Conservation (phyloP, 2,113 vertebrate species). For the Labrus mixtus region DNA sequence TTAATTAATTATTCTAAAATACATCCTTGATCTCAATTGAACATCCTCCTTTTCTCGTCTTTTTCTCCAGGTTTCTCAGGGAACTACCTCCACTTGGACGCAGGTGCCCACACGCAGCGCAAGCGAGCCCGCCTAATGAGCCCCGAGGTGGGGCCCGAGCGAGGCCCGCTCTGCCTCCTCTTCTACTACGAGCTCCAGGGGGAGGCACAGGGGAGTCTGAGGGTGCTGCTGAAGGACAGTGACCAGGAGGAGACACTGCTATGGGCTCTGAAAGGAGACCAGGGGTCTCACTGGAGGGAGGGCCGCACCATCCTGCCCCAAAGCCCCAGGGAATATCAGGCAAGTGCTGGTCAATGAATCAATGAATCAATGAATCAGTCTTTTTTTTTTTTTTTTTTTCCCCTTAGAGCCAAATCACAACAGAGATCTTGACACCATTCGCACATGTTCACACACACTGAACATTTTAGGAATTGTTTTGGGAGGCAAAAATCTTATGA, state of each 20-base stretch:
- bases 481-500: too few species aligned
- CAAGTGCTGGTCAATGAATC: slow-evolving; percentile 39
- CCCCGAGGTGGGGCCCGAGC: slow-evolving; percentile 88
- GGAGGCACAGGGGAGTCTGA: slow-evolving; percentile 87
- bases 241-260: slow-evolving; percentile 91
- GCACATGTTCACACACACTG: too few species aligned
- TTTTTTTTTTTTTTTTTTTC: too few species aligned
- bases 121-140: slow-evolving; percentile 92
- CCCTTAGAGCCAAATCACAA: too few species aligned
- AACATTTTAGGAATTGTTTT: too few species aligned
- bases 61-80: slow-evolving; percentile 82
- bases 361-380: too few species aligned
- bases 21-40: not conserved
- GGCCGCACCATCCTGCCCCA: slow-evolving; percentile 93
- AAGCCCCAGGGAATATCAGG: slow-evolving; percentile 93
- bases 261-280: slow-evolving; percentile 91
- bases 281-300: slow-evolving; percentile 93
- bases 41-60: not conserved
- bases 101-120: slow-evolving; percentile 84
- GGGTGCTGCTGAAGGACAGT: slow-evolving; percentile 88
- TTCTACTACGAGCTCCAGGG: slow-evolving; percentile 93
- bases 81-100: slow-evolving; percentile 90
- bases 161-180: slow-evolving; percentile 90
- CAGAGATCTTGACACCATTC: too few species aligned
- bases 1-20: not conserved